Evolutionary conservation across 2,888 invertebrate species (phyloP).

Genomic region (Gandaritis pyraliata): DNA sequence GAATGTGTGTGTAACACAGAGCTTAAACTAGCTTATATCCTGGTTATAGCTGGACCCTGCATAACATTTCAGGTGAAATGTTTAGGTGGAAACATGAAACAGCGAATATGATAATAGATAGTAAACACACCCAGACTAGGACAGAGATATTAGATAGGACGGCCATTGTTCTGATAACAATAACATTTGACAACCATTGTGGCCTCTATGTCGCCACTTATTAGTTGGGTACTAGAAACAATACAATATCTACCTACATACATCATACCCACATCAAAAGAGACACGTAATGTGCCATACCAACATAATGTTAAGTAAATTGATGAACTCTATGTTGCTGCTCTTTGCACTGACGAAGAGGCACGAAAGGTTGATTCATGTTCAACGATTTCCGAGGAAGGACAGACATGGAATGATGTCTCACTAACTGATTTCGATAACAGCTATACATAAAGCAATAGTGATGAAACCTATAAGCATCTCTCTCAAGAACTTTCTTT

Average conservation of each 20-base stretch:
- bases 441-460: too few relatives aligned
- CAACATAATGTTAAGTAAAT: background rate
- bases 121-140: conserved; percentile 26
- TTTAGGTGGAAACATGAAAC: background rate
- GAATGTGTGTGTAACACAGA: too few relatives aligned
- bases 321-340: background rate
- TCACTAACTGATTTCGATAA: too few relatives aligned
- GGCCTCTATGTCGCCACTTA: conserved; percentile 30
- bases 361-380: too few relatives aligned
- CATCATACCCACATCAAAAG: conserved; percentile 11
- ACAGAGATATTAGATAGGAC: conserved; percentile 32
- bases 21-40: too few relatives aligned
- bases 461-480: too few relatives aligned
- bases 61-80: background rate
- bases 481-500: too few relatives aligned
- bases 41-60: background rate
- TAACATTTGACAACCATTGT: conserved; percentile 60
- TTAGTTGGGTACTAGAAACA: conserved; percentile 25
- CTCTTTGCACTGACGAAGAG: too few relatives aligned
- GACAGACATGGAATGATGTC: too few relatives aligned
- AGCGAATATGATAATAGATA: conserved; percentile 24
- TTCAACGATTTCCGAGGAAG: too few relatives aligned
- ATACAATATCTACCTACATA: conserved; percentile 7
- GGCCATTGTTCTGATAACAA: conserved; percentile 55
- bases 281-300: background rate